A percentile compares a stretch with the other conserved stretches of the same genome.
Evolutionary conservation across 2,113 vertebrate species (phyloP).

Genomic region (Hymenochirus boettgeri): DNA sequence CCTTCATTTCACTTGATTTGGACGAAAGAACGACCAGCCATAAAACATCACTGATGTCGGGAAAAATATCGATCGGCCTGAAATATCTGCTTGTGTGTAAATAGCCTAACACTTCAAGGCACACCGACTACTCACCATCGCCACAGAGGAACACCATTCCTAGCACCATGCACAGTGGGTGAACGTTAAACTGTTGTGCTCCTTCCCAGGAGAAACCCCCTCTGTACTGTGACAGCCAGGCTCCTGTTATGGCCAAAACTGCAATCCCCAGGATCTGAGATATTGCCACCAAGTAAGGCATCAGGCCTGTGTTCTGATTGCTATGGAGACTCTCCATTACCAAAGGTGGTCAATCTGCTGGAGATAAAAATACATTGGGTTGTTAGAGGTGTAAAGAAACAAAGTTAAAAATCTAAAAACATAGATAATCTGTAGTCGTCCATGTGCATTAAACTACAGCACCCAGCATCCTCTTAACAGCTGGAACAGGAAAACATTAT

Average conservation of each 20-base stretch:
- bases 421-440: too few relatives aligned
- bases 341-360: background rate
- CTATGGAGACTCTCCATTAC: conserved; percentile 63
- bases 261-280: conserved; percentile 82
- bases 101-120: background rate
- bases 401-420: too few relatives aligned
- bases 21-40: too few relatives aligned
- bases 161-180: conserved; percentile 91
- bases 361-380: background rate
- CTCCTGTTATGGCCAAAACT: conserved; percentile 67
- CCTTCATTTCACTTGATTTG: too few relatives aligned
- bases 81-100: too few relatives aligned
- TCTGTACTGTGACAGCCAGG: conserved; percentile 83
- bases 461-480: too few relatives aligned
- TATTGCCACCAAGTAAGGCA: conserved; percentile 68
- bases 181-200: conserved; percentile 77
- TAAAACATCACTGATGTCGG: too few relatives aligned
- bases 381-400: too few relatives aligned
- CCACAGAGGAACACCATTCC: conserved; percentile 88
- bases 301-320: conserved; percentile 20
- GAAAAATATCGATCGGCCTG: too few relatives aligned
- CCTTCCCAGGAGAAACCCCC: conserved; percentile 85
- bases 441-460: too few relatives aligned
- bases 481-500: too few relatives aligned
- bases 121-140: conserved; percentile 70